Evolutionary conservation across 1,140 invertebrate species (phyloP), one percentile per base, ranked within the genome.

Genomic region (Diprion similis): DNA sequence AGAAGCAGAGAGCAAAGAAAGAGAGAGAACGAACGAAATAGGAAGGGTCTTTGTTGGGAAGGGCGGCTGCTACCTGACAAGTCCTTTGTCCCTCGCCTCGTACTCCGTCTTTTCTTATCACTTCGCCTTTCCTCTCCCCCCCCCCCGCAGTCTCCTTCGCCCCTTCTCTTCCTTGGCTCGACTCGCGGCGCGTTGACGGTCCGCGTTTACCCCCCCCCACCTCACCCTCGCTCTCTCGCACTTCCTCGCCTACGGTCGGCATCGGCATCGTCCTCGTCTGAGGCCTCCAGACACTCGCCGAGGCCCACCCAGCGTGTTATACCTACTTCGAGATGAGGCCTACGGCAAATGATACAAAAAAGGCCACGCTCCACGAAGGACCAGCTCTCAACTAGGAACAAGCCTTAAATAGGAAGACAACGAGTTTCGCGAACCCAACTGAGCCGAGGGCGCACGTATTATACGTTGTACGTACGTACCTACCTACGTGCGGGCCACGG

Each of bases 11-110:
- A 59, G 24, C 24, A 6, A 37, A 37, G 51, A 59, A n/a, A 59
- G 51, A 59, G 51, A 59, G 51, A 45, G 66, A 13, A 18, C 17
- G 13, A 19, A 13, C 37, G 10, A 68, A 68, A 68, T 19, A 45
- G 66, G 66, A 68, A 68, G 66, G 66, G 66, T 68, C 66, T 68
- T 68, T 68, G 66, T 68, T 68, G 71, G 66, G 68, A 68, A 78
- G 77, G 77, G 77, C 75, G 73, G 71, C 75, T 76, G 78, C 80
- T 82, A 83, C 81, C 81, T 83, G 79, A 81, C 81, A 78, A 82
- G 76, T 81, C 78, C 80, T 82, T 83, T 82, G 79, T 83, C 80
- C 75, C 71, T 73, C 77, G 74, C 75, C 74, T 77, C 70, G 72
- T 75, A 70, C 51, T 77, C 72, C 47, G 51, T 75, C 72, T 64